A percentile compares a stretch with the other conserved stretches of the same genome.
phyloP scores from a whole-genome alignment of 2,888 invertebrate species.

The Exephanes ischioxanthus region DNA sequence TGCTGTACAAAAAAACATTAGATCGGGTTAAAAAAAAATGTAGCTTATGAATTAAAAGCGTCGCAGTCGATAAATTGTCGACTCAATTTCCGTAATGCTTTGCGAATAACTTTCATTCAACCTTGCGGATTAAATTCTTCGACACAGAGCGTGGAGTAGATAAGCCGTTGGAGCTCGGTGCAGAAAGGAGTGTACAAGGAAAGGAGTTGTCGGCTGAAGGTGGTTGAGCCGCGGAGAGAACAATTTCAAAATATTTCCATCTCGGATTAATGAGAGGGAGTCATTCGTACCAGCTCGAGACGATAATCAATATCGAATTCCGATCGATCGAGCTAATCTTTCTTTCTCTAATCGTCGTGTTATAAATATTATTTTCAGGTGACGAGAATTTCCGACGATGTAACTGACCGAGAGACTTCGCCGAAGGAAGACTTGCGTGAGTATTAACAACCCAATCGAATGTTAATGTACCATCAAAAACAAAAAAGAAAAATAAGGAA shows the following conservation, averaged over 20 bases:
- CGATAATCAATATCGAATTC: constrained; percentile 49
- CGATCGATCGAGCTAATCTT: constrained; percentile 22
- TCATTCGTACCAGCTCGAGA: constrained; percentile 57
- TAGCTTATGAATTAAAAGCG: too few species aligned
- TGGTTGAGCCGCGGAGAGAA: not conserved
- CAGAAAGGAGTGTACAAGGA: constrained; percentile 22
- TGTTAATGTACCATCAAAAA: not conserved
- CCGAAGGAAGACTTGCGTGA: constrained; percentile 83
- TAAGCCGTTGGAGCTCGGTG: constrained; percentile 24
- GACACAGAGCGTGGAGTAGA: constrained; percentile 37
- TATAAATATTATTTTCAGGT: constrained; percentile 70
- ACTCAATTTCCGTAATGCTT: not conserved
- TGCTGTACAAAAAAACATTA: not conserved
- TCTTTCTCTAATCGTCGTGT: constrained; percentile 35
- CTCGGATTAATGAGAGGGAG: constrained; percentile 8
- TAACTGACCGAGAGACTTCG: constrained; percentile 73
- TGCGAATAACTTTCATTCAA: not conserved
- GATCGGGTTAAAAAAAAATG: too few species aligned
- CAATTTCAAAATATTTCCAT: constrained; percentile 38
- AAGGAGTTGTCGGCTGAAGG: constrained; percentile 43
- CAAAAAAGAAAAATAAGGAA: not conserved
- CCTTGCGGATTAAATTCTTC: not conserved
- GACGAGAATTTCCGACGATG: constrained; percentile 74
- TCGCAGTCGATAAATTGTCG: not conserved
- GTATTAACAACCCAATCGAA: constrained; percentile 64